Base-by-base conservation (phyloP, 1,140 invertebrate species). In the Drosophila mojavensis region DNA sequence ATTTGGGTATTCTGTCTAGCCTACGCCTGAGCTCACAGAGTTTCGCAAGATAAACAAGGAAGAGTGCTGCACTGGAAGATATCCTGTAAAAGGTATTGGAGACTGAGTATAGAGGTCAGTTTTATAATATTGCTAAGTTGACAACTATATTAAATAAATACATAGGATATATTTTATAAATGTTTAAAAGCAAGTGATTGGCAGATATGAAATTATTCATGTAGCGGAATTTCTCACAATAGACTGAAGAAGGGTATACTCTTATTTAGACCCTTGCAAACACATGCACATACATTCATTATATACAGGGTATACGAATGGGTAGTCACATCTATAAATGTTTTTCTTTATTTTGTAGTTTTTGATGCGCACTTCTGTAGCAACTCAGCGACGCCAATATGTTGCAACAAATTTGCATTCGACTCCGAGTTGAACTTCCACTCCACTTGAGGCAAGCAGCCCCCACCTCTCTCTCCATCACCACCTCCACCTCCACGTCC, bases 361-460 rank as follows among this genome's bases (percentile, higher is more conserved):
- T 76, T 80, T 80, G 81, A 85, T 84, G 81, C 66, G 72, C 81
- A 85, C 81, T 84, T 84, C 73, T 70, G 66, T 74, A 55, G 81
- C 73, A 84, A 84, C 81, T 85, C 81, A 84, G 78, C 81, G 81
- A 85, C 81, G 81, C 81, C 81, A 84, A 81, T 83, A 84, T 80
- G 81, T 84, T 85, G 74, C 78, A 81, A 79, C 81, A 85, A 85
- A 85, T 85, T 85, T 85, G 81, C 81, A 85, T 85, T 79, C 75
- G 43, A 66, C 62, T 72, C 17, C 50, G 63, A 67, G 50, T 74
- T 74, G 71, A 74, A 74, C 71, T 74, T 68, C n/a, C 64, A 73
- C 65, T 69, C 53, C 58, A 74, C 71, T 74, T 20, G 15, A 60
- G 71, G 71, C 65, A 56, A 20, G 36, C 43, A 48, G 28, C 15